Evolutionary conservation across 2,888 invertebrate genomes (phyloP), one percentile per base, ranked within the genome.

Genomic region (Blera fallax): DNA sequence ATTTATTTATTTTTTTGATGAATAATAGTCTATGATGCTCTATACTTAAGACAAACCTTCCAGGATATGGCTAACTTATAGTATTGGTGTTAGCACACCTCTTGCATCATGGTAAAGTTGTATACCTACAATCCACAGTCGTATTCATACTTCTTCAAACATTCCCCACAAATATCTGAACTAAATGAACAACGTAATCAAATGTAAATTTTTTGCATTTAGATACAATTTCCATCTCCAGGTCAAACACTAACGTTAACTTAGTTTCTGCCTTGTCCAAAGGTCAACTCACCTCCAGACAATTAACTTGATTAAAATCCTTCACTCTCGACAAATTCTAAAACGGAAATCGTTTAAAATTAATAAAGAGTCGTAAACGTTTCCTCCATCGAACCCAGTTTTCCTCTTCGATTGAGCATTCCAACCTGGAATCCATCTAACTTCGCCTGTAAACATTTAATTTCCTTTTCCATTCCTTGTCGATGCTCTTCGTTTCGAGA

Each of bases 391-490:
- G 18, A 56, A 14, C 32, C 8, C 14, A 56, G 45, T 34, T 37
- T 5, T 60, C 45, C 72, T 7, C 37, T 7, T 29, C 21, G 29
- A 6, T n/a, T 40, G 37, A 16, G 60, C 16, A 40, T 52, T 11
- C 67, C 6, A 16, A 2, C 1, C 11, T 40, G 7, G 16, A 40
- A 58, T 58, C 14, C 24, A 58, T n/a, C 37, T 21, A 32, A 7
- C 54, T 16, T 54, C 24, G 48, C 45, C 64, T 50, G 29, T 11
- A 64, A 72, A 65, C 60, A 69, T 79, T 69, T 69, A 84, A 84
- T 79, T 84, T 79, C 79, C 79, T 69, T 64, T 64, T 56, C 48
- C 79, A 74, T 50, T 64, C 48, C 67, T 18, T 40, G 60, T 40
- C 27, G 24, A 4, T 24, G n/a, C 10, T 10, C 10, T 27, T 48